Evolutionary conservation across 2,797 vertebrate species (phyloP).

Genomic region (Sebastiscus tertius): DNA sequence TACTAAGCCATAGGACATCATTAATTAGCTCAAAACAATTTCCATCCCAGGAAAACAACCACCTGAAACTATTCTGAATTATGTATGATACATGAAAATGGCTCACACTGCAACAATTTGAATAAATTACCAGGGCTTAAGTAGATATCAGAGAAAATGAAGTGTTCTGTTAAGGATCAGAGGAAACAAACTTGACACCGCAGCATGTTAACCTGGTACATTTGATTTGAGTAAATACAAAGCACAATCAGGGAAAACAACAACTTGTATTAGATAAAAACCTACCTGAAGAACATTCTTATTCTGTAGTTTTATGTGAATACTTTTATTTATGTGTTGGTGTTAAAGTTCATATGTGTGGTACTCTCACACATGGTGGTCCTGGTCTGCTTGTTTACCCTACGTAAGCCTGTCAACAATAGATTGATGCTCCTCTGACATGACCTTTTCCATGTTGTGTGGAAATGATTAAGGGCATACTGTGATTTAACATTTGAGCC

Average conservation of each 20-base stretch:
- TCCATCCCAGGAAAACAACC: constrained; percentile 67
- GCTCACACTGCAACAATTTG: constrained; percentile 46
- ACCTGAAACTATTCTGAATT: constrained; percentile 73
- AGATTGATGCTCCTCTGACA: constrained; percentile 66
- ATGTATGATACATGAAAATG: constrained; percentile 68
- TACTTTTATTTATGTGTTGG: neutral
- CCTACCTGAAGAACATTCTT: neutral
- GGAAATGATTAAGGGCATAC: constrained; percentile 79
- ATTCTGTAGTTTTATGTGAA: neutral
- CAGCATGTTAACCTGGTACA: constrained; percentile 4
- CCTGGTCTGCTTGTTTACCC: constrained; percentile 46
- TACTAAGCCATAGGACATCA: constrained; percentile 57
- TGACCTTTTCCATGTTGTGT: constrained; percentile 81
- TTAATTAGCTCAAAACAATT: constrained; percentile 72
- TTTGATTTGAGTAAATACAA: neutral
- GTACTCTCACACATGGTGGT: neutral
- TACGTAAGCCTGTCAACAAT: constrained; percentile 55
- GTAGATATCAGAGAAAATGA: constrained; percentile 42
- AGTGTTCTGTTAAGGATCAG: constrained; percentile 35
- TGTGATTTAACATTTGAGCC: constrained; percentile 82
- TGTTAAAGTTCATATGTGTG: neutral
- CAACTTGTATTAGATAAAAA: neutral
- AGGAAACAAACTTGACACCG: constrained; percentile 9
- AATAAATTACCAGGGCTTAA: constrained; percentile 53
- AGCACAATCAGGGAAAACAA: neutral